phyloP scores from a whole-genome alignment of 2,888 invertebrate genomes.

The Amphipoea lucens region DNA sequence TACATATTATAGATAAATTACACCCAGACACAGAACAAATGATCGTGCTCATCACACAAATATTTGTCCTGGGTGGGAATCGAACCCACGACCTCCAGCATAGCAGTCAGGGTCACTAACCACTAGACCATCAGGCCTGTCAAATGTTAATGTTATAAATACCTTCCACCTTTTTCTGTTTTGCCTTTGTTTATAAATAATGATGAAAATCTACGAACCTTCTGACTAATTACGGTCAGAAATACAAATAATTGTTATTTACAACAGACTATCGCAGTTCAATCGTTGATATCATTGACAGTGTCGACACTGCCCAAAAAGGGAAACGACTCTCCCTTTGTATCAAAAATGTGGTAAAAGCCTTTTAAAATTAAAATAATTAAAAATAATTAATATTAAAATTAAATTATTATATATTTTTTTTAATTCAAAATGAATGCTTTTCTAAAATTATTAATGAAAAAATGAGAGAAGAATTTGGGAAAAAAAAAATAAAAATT shows the following conservation, averaged over 20 bases:
- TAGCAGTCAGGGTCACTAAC: too few relatives aligned
- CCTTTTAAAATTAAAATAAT: too few relatives aligned
- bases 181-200: constrained; percentile 14
- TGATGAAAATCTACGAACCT: constrained; percentile 2
- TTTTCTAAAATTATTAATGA: background rate
- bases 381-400: background rate
- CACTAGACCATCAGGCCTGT: too few relatives aligned
- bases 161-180: background rate
- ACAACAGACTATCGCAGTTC: background rate
- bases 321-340: background rate
- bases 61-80: too few relatives aligned
- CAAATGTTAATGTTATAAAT: background rate
- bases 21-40: too few relatives aligned
- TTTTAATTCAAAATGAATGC: background rate
- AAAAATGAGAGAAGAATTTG: background rate
- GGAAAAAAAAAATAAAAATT: background rate
- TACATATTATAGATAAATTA: too few relatives aligned
- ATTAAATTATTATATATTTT: too few relatives aligned
- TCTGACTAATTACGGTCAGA: constrained; percentile 5
- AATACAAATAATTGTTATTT: constrained; percentile 9
- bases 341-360: background rate
- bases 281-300: background rate
- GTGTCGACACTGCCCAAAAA: background rate
- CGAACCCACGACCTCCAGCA: too few relatives aligned
- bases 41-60: too few relatives aligned